Evolutionary conservation across 2,113 vertebrate genomes (phyloP).

Genomic region (Petrocephalus zakoni): DNA sequence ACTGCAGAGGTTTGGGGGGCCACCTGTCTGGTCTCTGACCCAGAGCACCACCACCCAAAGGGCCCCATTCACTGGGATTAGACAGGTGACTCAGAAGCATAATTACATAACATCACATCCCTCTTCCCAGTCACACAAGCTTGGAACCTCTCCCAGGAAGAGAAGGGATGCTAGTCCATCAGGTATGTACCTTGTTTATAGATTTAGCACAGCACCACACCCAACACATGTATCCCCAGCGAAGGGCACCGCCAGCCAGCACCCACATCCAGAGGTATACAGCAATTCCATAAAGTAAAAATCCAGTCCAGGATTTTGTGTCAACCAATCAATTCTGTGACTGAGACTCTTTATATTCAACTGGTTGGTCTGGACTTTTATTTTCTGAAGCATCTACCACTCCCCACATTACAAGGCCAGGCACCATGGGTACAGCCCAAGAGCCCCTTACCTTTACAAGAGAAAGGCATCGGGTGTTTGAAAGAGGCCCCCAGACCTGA

Average conservation of each 20-base stretch:
- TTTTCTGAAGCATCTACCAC: not conserved
- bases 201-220: not conserved
- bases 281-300: not conserved
- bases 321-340: not conserved
- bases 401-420: not conserved
- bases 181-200: not conserved
- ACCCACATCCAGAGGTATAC: not conserved
- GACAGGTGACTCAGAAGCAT: not conserved
- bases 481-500: not conserved
- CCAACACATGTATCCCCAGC: not conserved
- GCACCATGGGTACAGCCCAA: too few relatives aligned
- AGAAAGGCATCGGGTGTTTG: not conserved
- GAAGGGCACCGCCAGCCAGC: not conserved
- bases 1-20: not conserved
- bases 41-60: not conserved
- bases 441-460: too few relatives aligned
- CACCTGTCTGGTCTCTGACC: not conserved
- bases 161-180: not conserved
- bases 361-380: not conserved
- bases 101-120: not conserved
- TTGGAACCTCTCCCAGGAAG: not conserved
- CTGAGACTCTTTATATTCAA: not conserved
- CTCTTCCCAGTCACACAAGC: not conserved
- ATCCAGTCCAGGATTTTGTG: not conserved
- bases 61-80: not conserved